A percentile compares a stretch with the other conserved stretches of the same genome.
These are phyloP conservation scores for Leptogaster cylindrica DNA, from an alignment of 2,888 invertebrate genomes.

Conservation along the genomic window DNA sequence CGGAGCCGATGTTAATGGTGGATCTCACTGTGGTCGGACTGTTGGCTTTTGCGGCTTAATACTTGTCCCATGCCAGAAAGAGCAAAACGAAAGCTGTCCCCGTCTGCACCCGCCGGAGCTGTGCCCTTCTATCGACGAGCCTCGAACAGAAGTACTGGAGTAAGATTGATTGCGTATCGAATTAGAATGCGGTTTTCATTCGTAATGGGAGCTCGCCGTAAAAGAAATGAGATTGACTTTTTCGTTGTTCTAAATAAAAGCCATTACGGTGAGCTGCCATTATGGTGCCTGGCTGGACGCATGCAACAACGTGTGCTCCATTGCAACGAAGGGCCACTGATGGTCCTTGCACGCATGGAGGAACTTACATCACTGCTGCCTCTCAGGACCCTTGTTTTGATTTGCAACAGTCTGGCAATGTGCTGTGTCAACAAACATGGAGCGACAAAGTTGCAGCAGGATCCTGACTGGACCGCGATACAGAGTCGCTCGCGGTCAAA, in stretches of 20 bases:
- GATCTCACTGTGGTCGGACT: slow-evolving; percentile 22
- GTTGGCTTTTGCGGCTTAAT: slow-evolving; percentile 34
- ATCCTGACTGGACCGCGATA: too few relatives aligned
- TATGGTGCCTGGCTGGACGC: too few relatives aligned
- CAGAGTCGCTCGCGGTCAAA: too few relatives aligned
- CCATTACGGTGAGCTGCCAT: slow-evolving; percentile 25
- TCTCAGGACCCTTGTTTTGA: neutral
- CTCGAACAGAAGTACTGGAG: slow-evolving; percentile 33
- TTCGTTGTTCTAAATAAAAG: slow-evolving; percentile 11
- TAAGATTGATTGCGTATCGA: slow-evolving; percentile 41
- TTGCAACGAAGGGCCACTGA: too few relatives aligned
- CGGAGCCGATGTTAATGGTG: slow-evolving; percentile 20
- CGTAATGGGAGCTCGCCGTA: slow-evolving; percentile 31
- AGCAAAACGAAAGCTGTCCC: slow-evolving; percentile 20
- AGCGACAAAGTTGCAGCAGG: too few relatives aligned
- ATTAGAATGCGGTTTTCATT: slow-evolving; percentile 38
- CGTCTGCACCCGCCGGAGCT: neutral
- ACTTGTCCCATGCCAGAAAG: neutral
- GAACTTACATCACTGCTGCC: slow-evolving; percentile 7
- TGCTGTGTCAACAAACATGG: too few relatives aligned
- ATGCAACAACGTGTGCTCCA: too few relatives aligned
- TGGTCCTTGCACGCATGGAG: neutral
- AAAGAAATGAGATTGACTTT: slow-evolving; percentile 34
- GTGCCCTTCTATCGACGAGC: slow-evolving; percentile 14
- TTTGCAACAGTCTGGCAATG: slow-evolving; percentile 1